Conservation (phyloP, 2,113 vertebrate genomes). For the Gavia stellata region DNA sequence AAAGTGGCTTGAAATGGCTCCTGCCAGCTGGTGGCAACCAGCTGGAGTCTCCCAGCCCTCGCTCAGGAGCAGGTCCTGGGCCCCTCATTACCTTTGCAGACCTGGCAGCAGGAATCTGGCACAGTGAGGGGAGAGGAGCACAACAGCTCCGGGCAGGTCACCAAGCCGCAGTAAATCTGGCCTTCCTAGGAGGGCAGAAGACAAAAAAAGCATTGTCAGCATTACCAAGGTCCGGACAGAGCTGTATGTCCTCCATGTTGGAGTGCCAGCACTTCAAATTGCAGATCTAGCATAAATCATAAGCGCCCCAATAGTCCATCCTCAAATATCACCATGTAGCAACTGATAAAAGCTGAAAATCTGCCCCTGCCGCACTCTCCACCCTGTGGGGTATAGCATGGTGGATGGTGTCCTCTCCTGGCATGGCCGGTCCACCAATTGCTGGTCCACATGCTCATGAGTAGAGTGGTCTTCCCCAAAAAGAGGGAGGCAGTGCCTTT, state of each 20-base stretch:
- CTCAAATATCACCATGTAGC: not conserved
- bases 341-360: not conserved
- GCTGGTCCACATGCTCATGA: too few relatives aligned
- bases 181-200: constrained; percentile 76
- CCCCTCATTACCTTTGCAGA: constrained; percentile 83
- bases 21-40: not conserved
- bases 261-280: not conserved
- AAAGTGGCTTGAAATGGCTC: not conserved
- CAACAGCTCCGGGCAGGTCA: constrained; percentile 83
- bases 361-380: accelerated
- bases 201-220: not conserved
- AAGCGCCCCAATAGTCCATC: not conserved
- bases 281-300: not conserved
- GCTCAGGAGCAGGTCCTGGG: not conserved
- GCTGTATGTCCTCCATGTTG: accelerated
- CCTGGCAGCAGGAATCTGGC: constrained; percentile 86
- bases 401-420: not conserved
- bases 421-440: not conserved
- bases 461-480: not conserved
- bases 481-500: not conserved
- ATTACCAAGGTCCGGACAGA: not conserved
- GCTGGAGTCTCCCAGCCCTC: not conserved
- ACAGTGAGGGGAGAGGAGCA: constrained; percentile 78
- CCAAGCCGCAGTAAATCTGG: constrained; percentile 91
- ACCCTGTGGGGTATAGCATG: not conserved